phyloP scores from a whole-genome alignment of 37 sponge, comb jelly and placozoan genomes.

The Axinella damicornis region DNA sequence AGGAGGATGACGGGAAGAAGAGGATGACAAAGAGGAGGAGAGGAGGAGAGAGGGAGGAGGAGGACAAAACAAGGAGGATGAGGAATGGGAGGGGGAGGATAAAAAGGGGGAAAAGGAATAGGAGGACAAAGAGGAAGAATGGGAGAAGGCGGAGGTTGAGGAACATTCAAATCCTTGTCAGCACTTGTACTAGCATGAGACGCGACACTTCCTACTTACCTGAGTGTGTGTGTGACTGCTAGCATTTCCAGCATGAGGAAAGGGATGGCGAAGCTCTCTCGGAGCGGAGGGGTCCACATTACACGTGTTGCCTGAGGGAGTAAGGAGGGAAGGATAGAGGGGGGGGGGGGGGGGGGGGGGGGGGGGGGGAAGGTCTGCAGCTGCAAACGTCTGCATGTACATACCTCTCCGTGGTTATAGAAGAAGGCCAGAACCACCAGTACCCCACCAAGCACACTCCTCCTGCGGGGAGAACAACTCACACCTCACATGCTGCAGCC shows the following conservation, averaged over 20 bases:
- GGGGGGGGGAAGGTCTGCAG: too few species aligned
- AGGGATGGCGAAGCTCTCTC: conserved; percentile 96
- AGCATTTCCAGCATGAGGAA: conserved; percentile 86
- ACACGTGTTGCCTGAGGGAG: conserved; percentile 80
- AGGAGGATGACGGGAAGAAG: neutral
- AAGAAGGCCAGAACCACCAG: conserved; percentile 61
- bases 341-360: too few species aligned
- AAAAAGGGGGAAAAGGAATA: neutral
- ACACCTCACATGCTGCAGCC: too few species aligned
- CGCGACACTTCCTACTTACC: conserved; percentile 11
- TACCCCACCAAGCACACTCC: conserved; percentile 65
- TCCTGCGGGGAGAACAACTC: conserved; percentile 42
- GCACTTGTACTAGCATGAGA: neutral
- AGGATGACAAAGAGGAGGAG: neutral
- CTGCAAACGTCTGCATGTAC: neutral
- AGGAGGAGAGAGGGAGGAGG: neutral
- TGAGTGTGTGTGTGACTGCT: conserved; percentile 55
- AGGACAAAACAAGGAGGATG: conserved; percentile 1
- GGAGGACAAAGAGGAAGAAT: neutral
- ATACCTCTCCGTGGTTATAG: conserved; percentile 87
- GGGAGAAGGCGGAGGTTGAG: neutral
- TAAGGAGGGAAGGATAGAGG: too few species aligned
- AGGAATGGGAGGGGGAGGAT: neutral
- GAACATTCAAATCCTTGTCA: neutral
- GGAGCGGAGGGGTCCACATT: conserved; percentile 97